Evolutionary conservation across 1,140 invertebrate species (phyloP), one percentile per base, ranked within the genome.

Genomic region (Papilio machaon): DNA sequence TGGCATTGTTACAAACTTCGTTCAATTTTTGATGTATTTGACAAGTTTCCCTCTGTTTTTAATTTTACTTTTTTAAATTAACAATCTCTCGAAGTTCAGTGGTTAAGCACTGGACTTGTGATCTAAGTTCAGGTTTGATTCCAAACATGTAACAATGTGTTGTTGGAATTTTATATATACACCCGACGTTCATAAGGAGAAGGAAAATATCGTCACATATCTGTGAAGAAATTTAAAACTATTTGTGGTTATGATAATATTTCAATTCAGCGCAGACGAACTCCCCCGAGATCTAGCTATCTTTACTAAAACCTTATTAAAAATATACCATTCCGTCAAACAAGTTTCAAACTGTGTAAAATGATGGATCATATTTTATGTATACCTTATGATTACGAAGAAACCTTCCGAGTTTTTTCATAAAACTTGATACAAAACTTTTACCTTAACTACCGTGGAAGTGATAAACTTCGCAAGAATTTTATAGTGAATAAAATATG

Each of bases 381-480:
- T 70, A 70, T 54, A 17, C 15, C 64, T 70, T 70, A 35, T 70
- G 30, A 70, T 70, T 70, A 70, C 23, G 64, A 23, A 35, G 30
- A 70, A 70, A 70, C 64, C 64, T 70, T 70, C 64, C 11, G 64
- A 70, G 64, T 70, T 70, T 70, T 70, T 70, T 70, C 64, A 70
- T 70, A 70, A 70, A 64, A 64, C 60, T 64, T 30, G 60, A 64
- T 64, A 64, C 23, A 30, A 64, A 70, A 70, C 64, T 70, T 70
- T 70, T 38, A 70, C 64, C 64, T 70, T 70, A 35, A 70, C 64
- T 70, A 70, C 64, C 30, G 30, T 38, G 60, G 9, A 70, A 70
- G 64, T 70, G 23, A 38, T 70, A 70, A 70, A 70, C 64, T 70
- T 38, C 30, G 30, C 30, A 70, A 70, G 30, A 70, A 35, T 70